Evolutionary conservation across 2,888 invertebrate species (phyloP).

Genomic region (Acronicta psi): DNA sequence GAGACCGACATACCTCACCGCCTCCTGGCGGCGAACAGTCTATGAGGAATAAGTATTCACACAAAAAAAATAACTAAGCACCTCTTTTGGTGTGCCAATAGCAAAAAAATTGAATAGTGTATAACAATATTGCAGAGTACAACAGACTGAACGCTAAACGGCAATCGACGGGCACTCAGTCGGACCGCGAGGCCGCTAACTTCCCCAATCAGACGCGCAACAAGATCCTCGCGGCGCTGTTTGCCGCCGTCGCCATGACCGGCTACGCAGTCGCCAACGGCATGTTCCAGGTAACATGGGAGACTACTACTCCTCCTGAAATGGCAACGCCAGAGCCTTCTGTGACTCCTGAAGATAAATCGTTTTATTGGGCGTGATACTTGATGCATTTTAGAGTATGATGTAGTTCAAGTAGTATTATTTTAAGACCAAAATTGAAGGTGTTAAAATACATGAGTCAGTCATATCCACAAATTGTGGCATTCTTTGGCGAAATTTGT

Average conservation of each 20-base stretch:
- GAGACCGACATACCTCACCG: no score
- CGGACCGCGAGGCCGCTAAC: constrained; percentile 88
- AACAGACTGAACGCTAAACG: constrained; percentile 80
- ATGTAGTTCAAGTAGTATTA: background rate
- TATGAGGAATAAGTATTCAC: no score
- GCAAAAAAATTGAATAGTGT: no score
- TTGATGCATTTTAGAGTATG: background rate
- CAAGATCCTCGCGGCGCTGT: constrained; percentile 91
- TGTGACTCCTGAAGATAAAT: background rate
- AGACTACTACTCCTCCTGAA: background rate
- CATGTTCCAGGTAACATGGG: constrained; percentile 89
- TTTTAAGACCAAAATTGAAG: constrained; percentile 1
- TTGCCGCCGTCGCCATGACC: constrained; percentile 92
- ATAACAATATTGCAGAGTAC: constrained; percentile 71
- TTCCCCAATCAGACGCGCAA: constrained; percentile 92
- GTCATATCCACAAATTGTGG: no score
- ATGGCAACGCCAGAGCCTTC: background rate
- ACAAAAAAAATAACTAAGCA: no score
- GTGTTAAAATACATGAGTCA: background rate
- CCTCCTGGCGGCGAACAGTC: no score
- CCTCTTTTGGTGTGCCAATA: no score
- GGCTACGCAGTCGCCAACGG: constrained; percentile 92
- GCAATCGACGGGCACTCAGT: constrained; percentile 83
- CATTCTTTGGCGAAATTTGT: background rate
- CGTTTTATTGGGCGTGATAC: constrained; percentile 9